phyloP scores from a whole-genome alignment of 1,140 invertebrate species.

The Eumaeus atala region DNA sequence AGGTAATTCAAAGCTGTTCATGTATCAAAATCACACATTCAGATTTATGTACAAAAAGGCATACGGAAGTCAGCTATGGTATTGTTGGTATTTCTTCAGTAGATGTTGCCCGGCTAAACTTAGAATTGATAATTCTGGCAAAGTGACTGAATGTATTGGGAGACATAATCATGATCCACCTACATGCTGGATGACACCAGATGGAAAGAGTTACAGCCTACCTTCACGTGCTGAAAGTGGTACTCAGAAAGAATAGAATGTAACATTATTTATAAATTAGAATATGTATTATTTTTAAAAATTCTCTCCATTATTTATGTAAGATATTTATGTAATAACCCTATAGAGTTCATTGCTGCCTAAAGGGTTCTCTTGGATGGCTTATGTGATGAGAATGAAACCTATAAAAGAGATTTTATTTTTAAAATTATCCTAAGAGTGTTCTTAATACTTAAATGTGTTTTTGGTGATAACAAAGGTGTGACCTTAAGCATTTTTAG shows the following conservation, averaged over 20 bases:
- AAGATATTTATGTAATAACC: too few species aligned
- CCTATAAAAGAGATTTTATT: too few species aligned
- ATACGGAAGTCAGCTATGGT: slow-evolving; percentile 67
- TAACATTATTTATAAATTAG: not conserved
- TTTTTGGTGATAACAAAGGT: too few species aligned
- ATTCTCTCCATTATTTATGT: too few species aligned
- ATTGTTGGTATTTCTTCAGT: slow-evolving; percentile 70
- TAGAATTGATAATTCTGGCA: slow-evolving; percentile 59
- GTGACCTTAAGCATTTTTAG: too few species aligned
- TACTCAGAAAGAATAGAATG: slow-evolving; percentile 28
- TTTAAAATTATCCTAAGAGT: too few species aligned
- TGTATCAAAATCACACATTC: slow-evolving; percentile 69
- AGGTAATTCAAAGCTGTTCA: slow-evolving; percentile 66
- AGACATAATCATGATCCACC: slow-evolving; percentile 64
- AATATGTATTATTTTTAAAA: too few species aligned
- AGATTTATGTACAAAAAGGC: slow-evolving; percentile 69
- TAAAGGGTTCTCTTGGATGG: too few species aligned
- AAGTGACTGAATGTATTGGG: slow-evolving; percentile 61
- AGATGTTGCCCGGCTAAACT: slow-evolving; percentile 62
- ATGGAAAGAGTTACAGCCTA: slow-evolving; percentile 61
- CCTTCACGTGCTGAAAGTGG: slow-evolving; percentile 48
- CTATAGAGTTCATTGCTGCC: too few species aligned
- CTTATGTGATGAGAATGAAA: too few species aligned
- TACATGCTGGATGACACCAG: slow-evolving; percentile 65
- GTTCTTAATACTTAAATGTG: too few species aligned